Evolutionary conservation across 1,140 invertebrate species (phyloP).

Genomic region (Lamellibrachia luymesi): DNA sequence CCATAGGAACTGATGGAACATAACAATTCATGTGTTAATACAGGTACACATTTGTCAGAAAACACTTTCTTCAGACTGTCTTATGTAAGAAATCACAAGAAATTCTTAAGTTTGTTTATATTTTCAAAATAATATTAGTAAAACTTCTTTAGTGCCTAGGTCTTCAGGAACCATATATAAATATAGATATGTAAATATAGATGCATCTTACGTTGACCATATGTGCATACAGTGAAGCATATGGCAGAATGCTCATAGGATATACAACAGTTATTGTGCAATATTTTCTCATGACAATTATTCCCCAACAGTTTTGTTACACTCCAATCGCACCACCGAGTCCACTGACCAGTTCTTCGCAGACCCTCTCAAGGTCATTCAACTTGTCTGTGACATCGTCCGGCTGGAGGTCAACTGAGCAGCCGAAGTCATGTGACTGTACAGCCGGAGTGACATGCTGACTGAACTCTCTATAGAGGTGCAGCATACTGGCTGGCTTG

Average conservation of each 20-base stretch:
- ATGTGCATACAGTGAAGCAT: too few species aligned
- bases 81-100: too few species aligned
- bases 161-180: too few species aligned
- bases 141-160: too few species aligned
- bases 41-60: not conserved
- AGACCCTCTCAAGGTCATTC: not conserved
- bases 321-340: not conserved
- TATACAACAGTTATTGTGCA: not conserved
- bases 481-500: conserved; percentile 74
- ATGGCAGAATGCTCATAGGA: too few species aligned
- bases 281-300: not conserved
- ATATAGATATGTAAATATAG: too few species aligned
- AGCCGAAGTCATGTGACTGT: conserved; percentile 37
- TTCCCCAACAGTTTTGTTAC: not conserved
- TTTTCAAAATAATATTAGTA: too few species aligned
- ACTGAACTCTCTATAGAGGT: conserved; percentile 72
- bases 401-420: conserved; percentile 33
- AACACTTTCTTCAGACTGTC: not conserved
- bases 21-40: not conserved
- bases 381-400: not conserved
- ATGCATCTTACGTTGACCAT: too few species aligned
- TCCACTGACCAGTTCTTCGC: conserved; percentile 10
- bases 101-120: too few species aligned
- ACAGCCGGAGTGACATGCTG: conserved; percentile 41
- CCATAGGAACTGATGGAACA: not conserved